Conservation (phyloP, 1,140 invertebrate species). For the Drosophila subpulchrella region DNA sequence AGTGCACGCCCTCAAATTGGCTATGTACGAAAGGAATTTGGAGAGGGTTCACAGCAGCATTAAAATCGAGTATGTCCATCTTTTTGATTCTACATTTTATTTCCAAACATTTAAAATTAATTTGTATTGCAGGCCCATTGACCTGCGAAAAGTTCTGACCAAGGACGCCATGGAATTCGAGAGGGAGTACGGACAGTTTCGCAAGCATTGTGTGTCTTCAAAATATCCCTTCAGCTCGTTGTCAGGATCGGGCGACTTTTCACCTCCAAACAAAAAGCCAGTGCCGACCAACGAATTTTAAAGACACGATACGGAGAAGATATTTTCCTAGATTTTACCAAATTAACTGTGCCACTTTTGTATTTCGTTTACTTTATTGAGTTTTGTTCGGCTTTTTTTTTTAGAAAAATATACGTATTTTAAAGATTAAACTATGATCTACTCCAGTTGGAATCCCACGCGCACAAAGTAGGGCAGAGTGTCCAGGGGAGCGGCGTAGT, state of each 20-base stretch:
- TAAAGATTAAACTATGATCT: not conserved
- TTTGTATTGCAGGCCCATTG: constrained; percentile 21
- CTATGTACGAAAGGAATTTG: constrained; percentile 41
- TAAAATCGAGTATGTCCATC: constrained; percentile 18
- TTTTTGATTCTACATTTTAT: not conserved
- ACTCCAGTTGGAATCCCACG: constrained; percentile 52
- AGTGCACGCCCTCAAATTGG: constrained; percentile 55
- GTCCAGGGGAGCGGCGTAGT: constrained; percentile 89
- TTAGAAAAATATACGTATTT: not conserved
- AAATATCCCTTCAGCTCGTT: not conserved
- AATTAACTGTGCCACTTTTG: constrained; percentile 50
- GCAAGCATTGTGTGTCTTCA: not conserved
- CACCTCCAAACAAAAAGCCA: constrained; percentile 2
- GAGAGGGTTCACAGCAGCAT: not conserved
- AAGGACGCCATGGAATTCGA: constrained; percentile 55
- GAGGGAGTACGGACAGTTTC: constrained; percentile 49
- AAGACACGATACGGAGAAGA: not conserved
- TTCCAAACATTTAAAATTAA: too few species aligned
- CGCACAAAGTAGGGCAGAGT: constrained; percentile 88
- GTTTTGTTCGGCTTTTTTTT: constrained; percentile 17
- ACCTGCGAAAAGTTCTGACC: constrained; percentile 50
- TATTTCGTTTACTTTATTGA: constrained; percentile 14
- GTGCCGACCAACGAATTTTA: constrained; percentile 3
- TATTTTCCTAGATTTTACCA: constrained; percentile 21
- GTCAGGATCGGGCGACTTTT: constrained; percentile 6